phyloP scores from a whole-genome alignment of 2,888 invertebrate species.

The Hypselothyrea guttata region DNA sequence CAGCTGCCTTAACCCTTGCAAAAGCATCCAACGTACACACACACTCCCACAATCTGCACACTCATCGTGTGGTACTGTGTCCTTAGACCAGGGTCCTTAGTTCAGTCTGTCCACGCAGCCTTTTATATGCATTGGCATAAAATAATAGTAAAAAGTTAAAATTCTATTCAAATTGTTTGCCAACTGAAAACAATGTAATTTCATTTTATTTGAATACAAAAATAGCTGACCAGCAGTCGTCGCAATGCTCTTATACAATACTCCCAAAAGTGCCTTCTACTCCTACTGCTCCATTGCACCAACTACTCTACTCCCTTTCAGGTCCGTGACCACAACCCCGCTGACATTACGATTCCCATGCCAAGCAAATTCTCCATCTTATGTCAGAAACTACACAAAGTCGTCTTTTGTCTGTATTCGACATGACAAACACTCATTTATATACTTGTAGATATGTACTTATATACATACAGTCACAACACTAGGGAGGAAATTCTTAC shows the following conservation, averaged over 20 bases:
- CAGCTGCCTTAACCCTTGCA: slow-evolving; percentile 55
- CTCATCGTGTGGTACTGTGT: slow-evolving; percentile 52
- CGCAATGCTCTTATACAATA: slow-evolving; percentile 18
- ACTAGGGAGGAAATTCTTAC: slow-evolving; percentile 14
- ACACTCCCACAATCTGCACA: slow-evolving; percentile 19
- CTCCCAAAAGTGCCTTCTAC: slow-evolving; percentile 13
- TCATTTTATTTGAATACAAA: slow-evolving; percentile 79
- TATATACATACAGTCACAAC: slow-evolving; percentile 17
- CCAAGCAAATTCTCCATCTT: slow-evolving; percentile 66
- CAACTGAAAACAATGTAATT: slow-evolving; percentile 80
- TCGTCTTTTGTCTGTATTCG: slow-evolving; percentile 68
- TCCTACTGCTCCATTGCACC: neutral
- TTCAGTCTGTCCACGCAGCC: slow-evolving; percentile 30
- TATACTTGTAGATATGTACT: neutral
- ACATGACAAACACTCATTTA: slow-evolving; percentile 33
- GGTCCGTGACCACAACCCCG: no score
- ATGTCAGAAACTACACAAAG: slow-evolving; percentile 71
- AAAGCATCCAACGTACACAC: slow-evolving; percentile 15
- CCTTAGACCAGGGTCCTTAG: slow-evolving; percentile 12
- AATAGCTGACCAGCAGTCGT: slow-evolving; percentile 55
- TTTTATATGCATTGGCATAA: slow-evolving; percentile 75
- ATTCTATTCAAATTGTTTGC: slow-evolving; percentile 80
- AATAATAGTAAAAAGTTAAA: slow-evolving; percentile 81
- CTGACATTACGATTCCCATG: slow-evolving; percentile 21
- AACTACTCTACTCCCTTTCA: no score